These are phyloP conservation scores for Gallirallus australis DNA, from an alignment of 2,797 vertebrate species.

Conservation along the genomic window DNA sequence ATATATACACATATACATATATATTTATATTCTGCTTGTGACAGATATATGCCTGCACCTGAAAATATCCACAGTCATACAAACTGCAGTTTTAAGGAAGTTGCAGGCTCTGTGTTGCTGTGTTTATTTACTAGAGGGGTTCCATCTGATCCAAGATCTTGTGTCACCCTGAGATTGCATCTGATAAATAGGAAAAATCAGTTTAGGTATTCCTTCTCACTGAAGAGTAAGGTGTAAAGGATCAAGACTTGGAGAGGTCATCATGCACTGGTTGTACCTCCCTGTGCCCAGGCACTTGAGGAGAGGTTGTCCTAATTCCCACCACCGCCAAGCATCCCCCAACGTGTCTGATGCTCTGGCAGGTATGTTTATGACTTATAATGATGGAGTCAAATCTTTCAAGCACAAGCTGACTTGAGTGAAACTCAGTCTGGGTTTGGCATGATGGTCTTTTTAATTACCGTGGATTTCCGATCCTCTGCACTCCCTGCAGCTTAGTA, in stretches of 20 bases:
- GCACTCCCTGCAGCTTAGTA: background rate
- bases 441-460: constrained; percentile 37
- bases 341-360: background rate
- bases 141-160: background rate
- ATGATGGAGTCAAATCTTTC: background rate
- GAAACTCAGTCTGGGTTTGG: background rate
- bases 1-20: no score
- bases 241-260: background rate
- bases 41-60: background rate
- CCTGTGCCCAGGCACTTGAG: background rate
- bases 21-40: background rate
- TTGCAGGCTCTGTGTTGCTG: background rate
- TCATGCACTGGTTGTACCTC: background rate
- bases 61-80: background rate
- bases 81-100: background rate
- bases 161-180: background rate
- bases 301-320: background rate
- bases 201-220: background rate
- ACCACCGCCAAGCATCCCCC: background rate
- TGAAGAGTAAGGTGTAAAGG: background rate
- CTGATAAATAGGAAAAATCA: background rate
- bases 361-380: background rate
- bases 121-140: background rate
- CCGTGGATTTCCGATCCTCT: constrained; percentile 2
- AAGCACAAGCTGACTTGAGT: background rate